phyloP scores from a whole-genome alignment of 37 sponge, comb jelly and placozoan species.

The Aphrocallistes beatrix region DNA sequence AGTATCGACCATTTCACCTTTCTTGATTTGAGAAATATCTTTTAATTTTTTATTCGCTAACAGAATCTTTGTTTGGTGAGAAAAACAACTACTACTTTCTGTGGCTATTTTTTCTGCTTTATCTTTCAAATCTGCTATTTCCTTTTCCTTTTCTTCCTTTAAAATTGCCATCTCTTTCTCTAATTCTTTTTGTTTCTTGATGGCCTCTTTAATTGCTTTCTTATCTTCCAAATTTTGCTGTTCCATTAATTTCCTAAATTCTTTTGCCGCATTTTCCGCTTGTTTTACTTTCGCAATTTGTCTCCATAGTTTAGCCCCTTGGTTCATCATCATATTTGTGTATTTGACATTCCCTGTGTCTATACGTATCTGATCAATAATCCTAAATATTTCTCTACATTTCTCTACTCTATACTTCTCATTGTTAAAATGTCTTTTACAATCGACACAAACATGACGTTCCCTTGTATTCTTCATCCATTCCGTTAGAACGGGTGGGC shows the following conservation, averaged over 20 bases:
- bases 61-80: background rate
- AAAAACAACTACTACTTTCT: background rate
- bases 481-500: background rate
- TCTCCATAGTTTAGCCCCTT: background rate
- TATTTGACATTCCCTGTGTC: background rate
- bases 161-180: no score
- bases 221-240: background rate
- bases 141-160: background rate
- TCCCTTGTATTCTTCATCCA: background rate
- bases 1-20: background rate
- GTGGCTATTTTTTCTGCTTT: no score
- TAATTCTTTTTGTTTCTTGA: conserved; percentile 12
- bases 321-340: background rate
- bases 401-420: background rate
- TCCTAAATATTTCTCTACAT: background rate
- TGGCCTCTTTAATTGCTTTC: background rate
- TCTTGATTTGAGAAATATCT: background rate
- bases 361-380: background rate
- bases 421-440: background rate
- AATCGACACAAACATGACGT: background rate
- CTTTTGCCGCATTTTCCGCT: background rate
- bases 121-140: background rate
- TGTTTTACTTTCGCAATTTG: background rate
- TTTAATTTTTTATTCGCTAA: background rate
- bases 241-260: background rate